These are phyloP conservation scores for Paralichthys olivaceus DNA, from an alignment of 2,113 vertebrate species.

Conservation along the genomic window DNA sequence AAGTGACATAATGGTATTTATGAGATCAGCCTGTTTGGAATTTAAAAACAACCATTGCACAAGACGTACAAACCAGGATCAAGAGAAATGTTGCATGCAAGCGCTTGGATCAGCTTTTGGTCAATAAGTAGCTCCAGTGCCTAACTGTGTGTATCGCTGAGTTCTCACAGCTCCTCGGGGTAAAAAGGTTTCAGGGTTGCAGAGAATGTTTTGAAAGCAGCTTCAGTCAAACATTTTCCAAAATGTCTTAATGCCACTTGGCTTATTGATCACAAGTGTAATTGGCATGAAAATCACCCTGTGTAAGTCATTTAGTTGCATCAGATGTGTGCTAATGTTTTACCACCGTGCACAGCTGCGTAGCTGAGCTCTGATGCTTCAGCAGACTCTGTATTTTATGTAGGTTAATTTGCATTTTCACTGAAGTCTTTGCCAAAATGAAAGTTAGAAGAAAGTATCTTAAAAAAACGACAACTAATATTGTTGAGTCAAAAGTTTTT, in stretches of 20 bases:
- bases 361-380: background rate
- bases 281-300: background rate
- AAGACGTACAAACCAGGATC: background rate
- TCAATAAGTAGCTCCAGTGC: conserved; percentile 10
- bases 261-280: background rate
- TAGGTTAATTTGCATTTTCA: background rate
- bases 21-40: conserved; percentile 6
- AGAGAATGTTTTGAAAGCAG: background rate
- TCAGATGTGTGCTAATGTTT: background rate
- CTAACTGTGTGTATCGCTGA: background rate
- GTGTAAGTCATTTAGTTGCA: background rate
- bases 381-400: background rate
- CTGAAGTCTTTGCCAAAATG: too few relatives aligned
- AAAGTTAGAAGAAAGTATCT: too few relatives aligned
- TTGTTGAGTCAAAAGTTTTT: too few relatives aligned
- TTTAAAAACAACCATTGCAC: conserved; percentile 10
- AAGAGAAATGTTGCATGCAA: background rate
- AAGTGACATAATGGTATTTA: conserved; percentile 13
- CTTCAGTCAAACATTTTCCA: background rate
- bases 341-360: background rate
- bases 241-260: background rate
- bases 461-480: too few relatives aligned
- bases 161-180: background rate
- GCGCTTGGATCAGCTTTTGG: background rate
- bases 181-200: background rate